Evolutionary conservation across 2,113 vertebrate species (phyloP).

Genomic region (Globicephala melas): DNA sequence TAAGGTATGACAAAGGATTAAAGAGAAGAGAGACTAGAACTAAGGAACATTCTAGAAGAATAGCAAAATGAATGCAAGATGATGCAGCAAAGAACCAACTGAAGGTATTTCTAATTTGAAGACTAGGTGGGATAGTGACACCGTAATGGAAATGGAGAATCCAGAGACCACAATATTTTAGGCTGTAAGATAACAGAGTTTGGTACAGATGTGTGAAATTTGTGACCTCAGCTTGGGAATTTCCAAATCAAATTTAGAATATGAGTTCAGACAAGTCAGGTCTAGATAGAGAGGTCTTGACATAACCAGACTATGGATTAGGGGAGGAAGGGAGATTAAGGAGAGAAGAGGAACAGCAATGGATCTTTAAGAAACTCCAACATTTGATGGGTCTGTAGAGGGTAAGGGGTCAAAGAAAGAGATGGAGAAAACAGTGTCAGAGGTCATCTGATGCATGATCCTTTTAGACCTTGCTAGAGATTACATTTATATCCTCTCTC

Average conservation of each 20-base stretch:
- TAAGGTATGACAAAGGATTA: background rate
- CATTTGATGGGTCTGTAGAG: background rate
- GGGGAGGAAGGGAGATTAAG: background rate
- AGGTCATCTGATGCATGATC: background rate
- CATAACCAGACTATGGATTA: background rate
- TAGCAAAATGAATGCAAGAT: background rate
- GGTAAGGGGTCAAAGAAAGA: background rate
- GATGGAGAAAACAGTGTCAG: background rate
- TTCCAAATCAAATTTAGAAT: background rate
- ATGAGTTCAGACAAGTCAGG: background rate
- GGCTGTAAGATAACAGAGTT: background rate
- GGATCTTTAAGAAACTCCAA: background rate
- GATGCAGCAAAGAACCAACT: background rate
- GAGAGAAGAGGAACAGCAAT: background rate
- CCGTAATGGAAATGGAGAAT: background rate
- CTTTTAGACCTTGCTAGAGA: background rate
- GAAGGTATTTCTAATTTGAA: constrained; percentile 12
- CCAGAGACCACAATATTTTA: background rate
- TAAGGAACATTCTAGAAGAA: background rate
- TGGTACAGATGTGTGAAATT: background rate
- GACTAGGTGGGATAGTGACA: background rate
- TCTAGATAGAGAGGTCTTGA: background rate
- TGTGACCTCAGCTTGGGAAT: background rate
- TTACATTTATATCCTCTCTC: background rate
- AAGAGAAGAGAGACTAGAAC: background rate